These are phyloP conservation scores for Drosophila merina DNA, from an alignment of 2,888 invertebrate species.

Conservation along the genomic window DNA sequence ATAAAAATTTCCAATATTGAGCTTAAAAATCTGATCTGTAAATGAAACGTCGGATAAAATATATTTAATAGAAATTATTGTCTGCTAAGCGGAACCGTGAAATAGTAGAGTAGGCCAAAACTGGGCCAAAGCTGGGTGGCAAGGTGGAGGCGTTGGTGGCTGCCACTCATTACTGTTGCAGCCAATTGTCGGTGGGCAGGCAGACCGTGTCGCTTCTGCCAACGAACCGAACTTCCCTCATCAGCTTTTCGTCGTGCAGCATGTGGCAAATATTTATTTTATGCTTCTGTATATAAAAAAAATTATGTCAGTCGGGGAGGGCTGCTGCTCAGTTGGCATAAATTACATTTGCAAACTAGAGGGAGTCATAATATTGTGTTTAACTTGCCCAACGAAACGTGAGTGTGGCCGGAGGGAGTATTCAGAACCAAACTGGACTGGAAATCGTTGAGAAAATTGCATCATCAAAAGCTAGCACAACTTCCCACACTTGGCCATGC, in stretches of 20 bases:
- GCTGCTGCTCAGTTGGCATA: constrained; percentile 42
- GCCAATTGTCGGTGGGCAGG: constrained; percentile 6
- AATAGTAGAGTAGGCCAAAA: constrained; percentile 11
- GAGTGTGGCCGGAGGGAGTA: constrained; percentile 4
- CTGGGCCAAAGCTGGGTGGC: neutral
- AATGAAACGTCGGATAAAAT: neutral
- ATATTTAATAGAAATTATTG: neutral
- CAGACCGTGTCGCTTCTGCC: constrained; percentile 21
- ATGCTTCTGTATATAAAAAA: constrained; percentile 45
- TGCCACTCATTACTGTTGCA: constrained; percentile 32
- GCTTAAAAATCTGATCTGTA: neutral
- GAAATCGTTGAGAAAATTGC: constrained; percentile 33
- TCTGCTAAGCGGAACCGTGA: constrained; percentile 36
- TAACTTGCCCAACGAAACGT: constrained; percentile 26
- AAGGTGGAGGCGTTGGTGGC: neutral
- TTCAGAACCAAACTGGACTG: neutral
- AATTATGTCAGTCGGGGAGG: constrained; percentile 29
- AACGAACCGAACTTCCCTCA: constrained; percentile 14
- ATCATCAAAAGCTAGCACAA: constrained; percentile 21
- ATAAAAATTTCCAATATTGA: too few species aligned
- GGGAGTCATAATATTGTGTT: constrained; percentile 34
- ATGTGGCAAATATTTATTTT: constrained; percentile 43
- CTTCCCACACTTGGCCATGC: constrained; percentile 27
- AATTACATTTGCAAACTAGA: constrained; percentile 52
- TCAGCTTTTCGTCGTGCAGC: constrained; percentile 30